Base-by-base conservation (phyloP, 2,888 invertebrate genomes). In the Drosophila fungiperda region DNA sequence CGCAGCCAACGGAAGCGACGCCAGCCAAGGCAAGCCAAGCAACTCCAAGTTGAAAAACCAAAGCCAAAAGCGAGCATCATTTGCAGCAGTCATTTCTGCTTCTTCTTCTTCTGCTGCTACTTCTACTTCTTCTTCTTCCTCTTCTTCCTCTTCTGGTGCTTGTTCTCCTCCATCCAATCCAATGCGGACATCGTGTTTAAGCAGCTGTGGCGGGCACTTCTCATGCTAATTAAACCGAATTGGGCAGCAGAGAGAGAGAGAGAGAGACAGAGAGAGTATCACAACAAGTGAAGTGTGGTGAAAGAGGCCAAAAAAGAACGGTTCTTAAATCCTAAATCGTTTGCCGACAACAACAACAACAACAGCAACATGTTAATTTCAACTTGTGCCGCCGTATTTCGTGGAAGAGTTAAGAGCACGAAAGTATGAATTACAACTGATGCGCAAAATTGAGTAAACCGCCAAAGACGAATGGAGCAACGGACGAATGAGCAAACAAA, bases 401-500 rank as follows among this genome's bases (percentile, higher is more conserved):
- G 90, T 87, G 87, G 87, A 87, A 87, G 86, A 83, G 80, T 82
- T 74, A 74, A 76, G 66, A 77, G 68, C 85, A 85, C 65, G 78
- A 80, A 86, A 83, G 90, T 82, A 88, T 87, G 87, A 90, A 88
- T 88, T 88, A 88, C 87, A 88, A 88, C 89, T 88, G 87, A 88
- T 90, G 87, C 87, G 87, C 70, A 87, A 90, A 90, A 90, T 90
- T 90, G 87, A 81, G 79, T 84, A 69, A 33, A 45, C 83, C 82
- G 79, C 68, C 81, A 64, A 86, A 70, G 79, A 66, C 78, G 62
- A 86, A 68, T 71, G 76, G 70, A 54, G 70, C 73, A 85, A 83
- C 70, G 80, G 78, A 76, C 77, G 81, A 73, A 68, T 73, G 72
- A 74, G 71, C 72, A 89, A 86, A 83, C 89, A 86, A 84, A 82